Conservation (phyloP, 2,797 vertebrate genomes). For the Crypturellus tataupa region DNA sequence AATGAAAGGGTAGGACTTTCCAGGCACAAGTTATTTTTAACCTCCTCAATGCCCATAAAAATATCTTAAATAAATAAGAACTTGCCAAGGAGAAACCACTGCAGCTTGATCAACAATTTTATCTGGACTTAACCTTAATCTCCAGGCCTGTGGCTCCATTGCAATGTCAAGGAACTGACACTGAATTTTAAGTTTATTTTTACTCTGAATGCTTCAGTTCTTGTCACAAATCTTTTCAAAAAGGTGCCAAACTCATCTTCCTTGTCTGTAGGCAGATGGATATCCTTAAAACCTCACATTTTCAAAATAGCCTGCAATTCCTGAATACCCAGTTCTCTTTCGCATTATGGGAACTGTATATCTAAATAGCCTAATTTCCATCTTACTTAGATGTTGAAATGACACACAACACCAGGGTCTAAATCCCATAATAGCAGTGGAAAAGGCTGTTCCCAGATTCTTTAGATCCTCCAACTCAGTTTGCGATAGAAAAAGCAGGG, state of each 20-base stretch:
- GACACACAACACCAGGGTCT: neutral
- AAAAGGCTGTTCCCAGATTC: neutral
- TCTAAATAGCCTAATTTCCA: neutral
- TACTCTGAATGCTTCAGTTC: neutral
- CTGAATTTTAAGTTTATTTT: conserved; percentile 34
- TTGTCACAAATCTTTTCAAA: conserved; percentile 20
- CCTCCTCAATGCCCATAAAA: neutral
- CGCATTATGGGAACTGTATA: neutral
- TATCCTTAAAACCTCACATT: neutral
- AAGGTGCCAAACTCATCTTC: neutral
- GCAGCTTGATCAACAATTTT: neutral
- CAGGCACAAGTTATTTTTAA: neutral
- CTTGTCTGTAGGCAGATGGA: neutral
- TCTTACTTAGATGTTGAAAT: neutral
- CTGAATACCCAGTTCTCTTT: neutral
- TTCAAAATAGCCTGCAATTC: neutral
- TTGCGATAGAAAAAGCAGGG: neutral
- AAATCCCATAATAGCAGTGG: neutral
- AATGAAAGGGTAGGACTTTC: neutral
- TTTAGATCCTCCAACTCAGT: neutral
- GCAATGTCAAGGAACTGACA: conserved; percentile 12
- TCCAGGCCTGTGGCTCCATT: neutral
- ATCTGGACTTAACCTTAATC: neutral
- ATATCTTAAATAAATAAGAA: neutral
- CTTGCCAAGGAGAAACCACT: neutral